Evolutionary conservation across 2,113 vertebrate species (phyloP).

Genomic region (Gobius niger): DNA sequence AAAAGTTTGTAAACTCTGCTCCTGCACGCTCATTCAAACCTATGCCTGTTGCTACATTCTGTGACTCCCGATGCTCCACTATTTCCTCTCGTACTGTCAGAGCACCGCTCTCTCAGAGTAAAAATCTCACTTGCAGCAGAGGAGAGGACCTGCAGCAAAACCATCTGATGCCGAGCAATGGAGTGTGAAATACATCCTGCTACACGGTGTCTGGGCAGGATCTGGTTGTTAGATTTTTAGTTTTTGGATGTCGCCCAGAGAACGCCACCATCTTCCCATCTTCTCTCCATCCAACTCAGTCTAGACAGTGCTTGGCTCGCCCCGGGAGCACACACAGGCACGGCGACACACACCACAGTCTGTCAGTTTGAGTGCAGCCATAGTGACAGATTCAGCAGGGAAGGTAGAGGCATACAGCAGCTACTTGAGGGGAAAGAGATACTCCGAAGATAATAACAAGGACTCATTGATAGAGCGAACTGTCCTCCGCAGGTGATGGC

Average conservation of each 20-base stretch:
- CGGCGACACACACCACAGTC: slow-evolving; percentile 34
- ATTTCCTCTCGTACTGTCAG: slow-evolving; percentile 33
- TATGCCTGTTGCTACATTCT: slow-evolving; percentile 13
- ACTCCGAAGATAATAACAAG: slow-evolving; percentile 40
- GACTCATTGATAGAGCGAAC: slow-evolving; percentile 20
- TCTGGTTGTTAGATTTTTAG: slow-evolving; percentile 30
- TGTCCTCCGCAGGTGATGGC: slow-evolving; percentile 14
- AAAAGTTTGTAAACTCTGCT: too few species aligned
- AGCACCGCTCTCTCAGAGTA: slow-evolving; percentile 16
- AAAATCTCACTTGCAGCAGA: slow-evolving; percentile 11
- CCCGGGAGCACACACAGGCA: slow-evolving; percentile 14
- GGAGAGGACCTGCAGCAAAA: slow-evolving; percentile 19
- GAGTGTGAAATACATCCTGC: slow-evolving; percentile 38
- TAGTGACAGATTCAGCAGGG: slow-evolving; percentile 28
- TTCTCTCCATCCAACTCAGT: slow-evolving; percentile 28
- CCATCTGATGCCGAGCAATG: slow-evolving; percentile 22
- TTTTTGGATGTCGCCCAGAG: slow-evolving; percentile 43
- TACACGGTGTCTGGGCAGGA: slow-evolving; percentile 29
- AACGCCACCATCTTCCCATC: slow-evolving; percentile 2
- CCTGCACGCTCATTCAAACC: too few species aligned
- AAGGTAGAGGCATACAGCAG: slow-evolving; percentile 16
- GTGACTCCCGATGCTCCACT: slow-evolving; percentile 3
- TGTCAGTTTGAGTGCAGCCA: slow-evolving; percentile 46
- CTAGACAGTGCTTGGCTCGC: slow-evolving; percentile 38
- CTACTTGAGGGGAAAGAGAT: slow-evolving; percentile 10